Conservation (phyloP, 2,797 vertebrate species). For the Peromyscus melanophrys region DNA sequence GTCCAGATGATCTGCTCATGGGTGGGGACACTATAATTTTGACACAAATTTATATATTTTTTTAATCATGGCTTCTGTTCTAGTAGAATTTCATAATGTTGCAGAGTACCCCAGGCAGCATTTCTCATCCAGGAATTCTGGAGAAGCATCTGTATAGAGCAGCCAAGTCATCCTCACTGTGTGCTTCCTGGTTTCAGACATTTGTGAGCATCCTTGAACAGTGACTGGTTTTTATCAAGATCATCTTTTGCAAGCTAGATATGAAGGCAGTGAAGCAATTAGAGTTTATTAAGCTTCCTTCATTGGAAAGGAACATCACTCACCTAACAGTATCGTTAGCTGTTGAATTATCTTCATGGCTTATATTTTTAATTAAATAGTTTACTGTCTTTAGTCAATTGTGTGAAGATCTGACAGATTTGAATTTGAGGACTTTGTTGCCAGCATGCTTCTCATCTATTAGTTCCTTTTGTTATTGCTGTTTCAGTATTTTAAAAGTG, state of each 20-base stretch:
- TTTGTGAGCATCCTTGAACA: background rate
- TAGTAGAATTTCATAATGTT: slow-evolving; percentile 15
- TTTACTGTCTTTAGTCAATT: slow-evolving; percentile 48
- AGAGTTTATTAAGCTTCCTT: slow-evolving; percentile 67
- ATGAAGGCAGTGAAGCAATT: slow-evolving; percentile 49
- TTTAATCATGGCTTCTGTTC: slow-evolving; percentile 34
- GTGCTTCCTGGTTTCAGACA: background rate
- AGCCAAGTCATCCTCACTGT: background rate
- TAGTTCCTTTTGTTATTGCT: slow-evolving; percentile 25
- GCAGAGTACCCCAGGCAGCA: background rate
- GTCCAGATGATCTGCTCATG: background rate
- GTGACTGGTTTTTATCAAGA: slow-evolving; percentile 18
- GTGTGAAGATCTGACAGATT: background rate
- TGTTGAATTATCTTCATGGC: slow-evolving; percentile 56
- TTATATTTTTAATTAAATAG: slow-evolving; percentile 72
- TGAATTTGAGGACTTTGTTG: background rate
- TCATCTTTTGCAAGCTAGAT: slow-evolving; percentile 3
- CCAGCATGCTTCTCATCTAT: background rate
- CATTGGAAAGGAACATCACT: slow-evolving; percentile 58
- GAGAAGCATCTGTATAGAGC: background rate
- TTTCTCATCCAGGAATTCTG: background rate
- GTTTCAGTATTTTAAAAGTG: slow-evolving; percentile 38
- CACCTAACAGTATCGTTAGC: slow-evolving; percentile 41
- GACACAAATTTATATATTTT: slow-evolving; percentile 12
- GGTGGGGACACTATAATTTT: background rate